phyloP scores from a whole-genome alignment of 2,797 vertebrate genomes.

The Buceros bicornis region DNA sequence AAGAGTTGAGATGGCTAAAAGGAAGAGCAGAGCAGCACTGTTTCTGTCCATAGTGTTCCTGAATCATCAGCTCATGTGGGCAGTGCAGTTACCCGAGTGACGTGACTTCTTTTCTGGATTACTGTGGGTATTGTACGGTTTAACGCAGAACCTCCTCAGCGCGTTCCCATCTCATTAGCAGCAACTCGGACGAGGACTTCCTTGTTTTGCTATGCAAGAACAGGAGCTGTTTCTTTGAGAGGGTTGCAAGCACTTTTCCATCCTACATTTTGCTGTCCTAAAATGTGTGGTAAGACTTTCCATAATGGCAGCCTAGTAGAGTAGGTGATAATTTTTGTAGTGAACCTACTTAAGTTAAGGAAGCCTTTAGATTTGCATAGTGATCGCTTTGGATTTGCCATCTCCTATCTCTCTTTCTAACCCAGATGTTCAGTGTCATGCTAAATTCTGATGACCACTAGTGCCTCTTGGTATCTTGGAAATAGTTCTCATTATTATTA shows the following conservation, averaged over 20 bases:
- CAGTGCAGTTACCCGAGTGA: neutral
- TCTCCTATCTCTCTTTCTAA: neutral
- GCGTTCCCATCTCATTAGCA: neutral
- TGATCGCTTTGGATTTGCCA: neutral
- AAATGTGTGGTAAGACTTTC: neutral
- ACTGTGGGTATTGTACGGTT: accelerated
- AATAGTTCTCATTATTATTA: neutral
- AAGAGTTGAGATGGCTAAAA: neutral
- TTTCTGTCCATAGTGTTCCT: neutral
- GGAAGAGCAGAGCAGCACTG: neutral
- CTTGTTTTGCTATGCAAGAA: neutral
- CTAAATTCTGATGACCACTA: constrained; percentile 4
- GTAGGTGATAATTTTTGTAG: neutral
- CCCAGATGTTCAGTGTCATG: neutral
- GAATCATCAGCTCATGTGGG: neutral
- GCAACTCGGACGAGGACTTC: neutral
- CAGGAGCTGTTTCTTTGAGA: neutral
- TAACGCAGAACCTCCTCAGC: neutral
- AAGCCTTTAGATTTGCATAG: neutral
- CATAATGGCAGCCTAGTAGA: neutral
- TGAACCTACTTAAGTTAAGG: neutral
- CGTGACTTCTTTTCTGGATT: neutral
- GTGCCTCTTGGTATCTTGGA: constrained; percentile 26
- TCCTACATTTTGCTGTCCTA: neutral
- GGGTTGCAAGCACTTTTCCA: neutral